phyloP scores from a whole-genome alignment of 1,140 invertebrate species.

The Diploscapter pachys region DNA sequence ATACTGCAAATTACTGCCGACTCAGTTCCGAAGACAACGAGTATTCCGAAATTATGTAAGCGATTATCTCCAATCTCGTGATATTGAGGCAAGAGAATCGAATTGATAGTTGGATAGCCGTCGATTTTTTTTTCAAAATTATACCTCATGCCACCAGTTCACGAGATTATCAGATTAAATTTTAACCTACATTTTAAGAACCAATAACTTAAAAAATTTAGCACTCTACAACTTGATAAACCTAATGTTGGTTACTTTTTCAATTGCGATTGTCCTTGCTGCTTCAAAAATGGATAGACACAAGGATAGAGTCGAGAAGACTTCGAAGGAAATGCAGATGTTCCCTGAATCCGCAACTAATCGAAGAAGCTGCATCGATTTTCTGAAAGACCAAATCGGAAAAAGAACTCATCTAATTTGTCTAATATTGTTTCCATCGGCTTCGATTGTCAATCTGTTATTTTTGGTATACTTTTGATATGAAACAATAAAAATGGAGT shows the following conservation, averaged over 20 bases:
- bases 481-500: too few relatives aligned
- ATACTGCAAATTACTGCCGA: constrained; percentile 12
- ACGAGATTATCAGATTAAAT: background rate
- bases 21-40: constrained; percentile 5
- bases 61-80: background rate
- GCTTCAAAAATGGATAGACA: background rate
- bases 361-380: background rate
- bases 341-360: background rate
- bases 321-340: background rate
- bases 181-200: background rate
- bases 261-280: constrained; percentile 1
- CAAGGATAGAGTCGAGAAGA: background rate
- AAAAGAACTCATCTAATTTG: constrained; percentile 3
- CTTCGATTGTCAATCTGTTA: constrained; percentile 6
- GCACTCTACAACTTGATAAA: constrained; percentile 10
- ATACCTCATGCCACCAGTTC: background rate
- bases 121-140: too few relatives aligned
- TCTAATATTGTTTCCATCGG: background rate
- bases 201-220: background rate
- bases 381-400: background rate
- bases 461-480: background rate
- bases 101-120: too few relatives aligned
- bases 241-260: constrained; percentile 3
- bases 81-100: too few relatives aligned
- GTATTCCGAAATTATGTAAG: constrained; percentile 15